Percentiles rank a stretch among this genome's conserved stretches.
phyloP scores from a whole-genome alignment of 2,113 vertebrate species.

The Tapirus terrestris region DNA sequence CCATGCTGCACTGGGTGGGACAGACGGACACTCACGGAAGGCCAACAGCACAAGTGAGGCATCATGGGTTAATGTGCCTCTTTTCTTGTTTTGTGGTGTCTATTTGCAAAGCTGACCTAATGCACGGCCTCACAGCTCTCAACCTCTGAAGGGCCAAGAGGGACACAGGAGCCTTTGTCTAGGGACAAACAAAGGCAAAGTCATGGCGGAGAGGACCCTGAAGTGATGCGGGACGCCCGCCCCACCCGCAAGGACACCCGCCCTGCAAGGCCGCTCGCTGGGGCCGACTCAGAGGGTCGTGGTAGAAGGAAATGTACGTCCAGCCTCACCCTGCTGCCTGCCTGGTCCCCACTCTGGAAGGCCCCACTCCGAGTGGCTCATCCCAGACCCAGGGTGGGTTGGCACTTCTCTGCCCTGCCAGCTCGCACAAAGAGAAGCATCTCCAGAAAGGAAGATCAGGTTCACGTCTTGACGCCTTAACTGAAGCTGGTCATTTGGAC shows the following conservation, averaged over 20 bases:
- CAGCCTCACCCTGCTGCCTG: accelerated
- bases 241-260: accelerated
- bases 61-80: accelerated
- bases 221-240: neutral
- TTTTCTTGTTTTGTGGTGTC: neutral
- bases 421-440: slow-evolving; percentile 34
- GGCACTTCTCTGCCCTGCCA: slow-evolving; percentile 8
- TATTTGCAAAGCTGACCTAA: slow-evolving; percentile 74
- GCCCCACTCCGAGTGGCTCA: neutral
- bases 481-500: neutral
- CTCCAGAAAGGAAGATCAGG: slow-evolving; percentile 43
- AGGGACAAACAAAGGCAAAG: slow-evolving; percentile 61
- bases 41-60: neutral
- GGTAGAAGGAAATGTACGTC: neutral
- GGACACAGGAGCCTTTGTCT: slow-evolving; percentile 73
- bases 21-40: neutral
- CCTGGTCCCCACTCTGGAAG: neutral
- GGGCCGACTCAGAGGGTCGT: neutral
- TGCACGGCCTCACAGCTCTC: slow-evolving; percentile 36
- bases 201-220: slow-evolving; percentile 29
- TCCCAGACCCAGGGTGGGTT: slow-evolving; percentile 18
- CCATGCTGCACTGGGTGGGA: accelerated
- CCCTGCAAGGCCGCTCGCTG: neutral
- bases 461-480: neutral
- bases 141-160: slow-evolving; percentile 36